phyloP scores from a whole-genome alignment of 2,113 vertebrate species.

The Galbula dea region DNA sequence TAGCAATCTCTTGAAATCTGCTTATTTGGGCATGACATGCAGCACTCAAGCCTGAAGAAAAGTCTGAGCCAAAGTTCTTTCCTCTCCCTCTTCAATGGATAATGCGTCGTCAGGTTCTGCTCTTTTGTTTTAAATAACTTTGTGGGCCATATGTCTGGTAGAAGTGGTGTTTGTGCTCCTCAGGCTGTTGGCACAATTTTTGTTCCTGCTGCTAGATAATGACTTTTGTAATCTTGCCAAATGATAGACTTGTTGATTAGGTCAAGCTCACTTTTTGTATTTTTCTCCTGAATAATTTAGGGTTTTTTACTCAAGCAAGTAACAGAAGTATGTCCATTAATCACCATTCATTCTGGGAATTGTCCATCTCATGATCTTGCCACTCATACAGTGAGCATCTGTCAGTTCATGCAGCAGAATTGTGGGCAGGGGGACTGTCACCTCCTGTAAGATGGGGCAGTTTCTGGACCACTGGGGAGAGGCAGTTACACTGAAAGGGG shows the following conservation, averaged over 20 bases:
- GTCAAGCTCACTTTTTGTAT: not conserved
- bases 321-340: not conserved
- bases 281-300: not conserved
- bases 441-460: not conserved
- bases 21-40: constrained; percentile 61
- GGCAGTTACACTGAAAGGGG: not conserved
- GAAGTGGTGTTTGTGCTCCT: not conserved
- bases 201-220: not conserved
- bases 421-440: not conserved
- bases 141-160: not conserved
- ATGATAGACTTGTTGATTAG: not conserved
- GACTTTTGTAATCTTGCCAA: not conserved
- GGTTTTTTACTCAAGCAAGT: not conserved
- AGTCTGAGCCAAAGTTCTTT: not conserved
- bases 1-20: constrained; percentile 50
- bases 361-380: accelerated
- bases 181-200: not conserved
- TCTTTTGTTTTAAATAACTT: constrained; percentile 5
- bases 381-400: accelerated
- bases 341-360: not conserved
- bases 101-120: not conserved
- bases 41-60: not conserved
- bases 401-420: not conserved
- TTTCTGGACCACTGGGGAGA: not conserved
- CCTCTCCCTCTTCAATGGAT: not conserved